These are phyloP conservation scores for Himalopsyche phryganea DNA, from an alignment of 1,140 invertebrate species.

Conservation along the genomic window DNA sequence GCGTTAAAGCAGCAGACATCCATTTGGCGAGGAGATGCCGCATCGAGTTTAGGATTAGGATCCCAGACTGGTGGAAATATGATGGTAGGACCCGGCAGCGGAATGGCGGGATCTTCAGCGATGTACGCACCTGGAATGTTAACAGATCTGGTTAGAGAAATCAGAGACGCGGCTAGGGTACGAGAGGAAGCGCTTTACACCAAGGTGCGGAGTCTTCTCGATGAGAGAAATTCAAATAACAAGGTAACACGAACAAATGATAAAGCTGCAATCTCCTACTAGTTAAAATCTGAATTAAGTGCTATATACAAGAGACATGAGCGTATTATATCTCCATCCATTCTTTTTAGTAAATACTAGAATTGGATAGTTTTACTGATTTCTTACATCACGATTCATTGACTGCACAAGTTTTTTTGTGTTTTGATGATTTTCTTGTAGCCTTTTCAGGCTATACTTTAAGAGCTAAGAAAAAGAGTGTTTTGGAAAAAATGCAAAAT, in stretches of 20 bases:
- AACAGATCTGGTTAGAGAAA: conserved; percentile 69
- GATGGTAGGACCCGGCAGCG: background rate
- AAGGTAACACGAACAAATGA: too few relatives aligned
- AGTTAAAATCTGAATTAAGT: too few relatives aligned
- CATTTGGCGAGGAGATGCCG: conserved; percentile 24
- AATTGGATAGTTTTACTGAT: too few relatives aligned
- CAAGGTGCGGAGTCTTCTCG: conserved; percentile 43
- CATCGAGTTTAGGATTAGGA: background rate
- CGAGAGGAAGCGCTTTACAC: conserved; percentile 64
- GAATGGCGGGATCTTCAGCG: conserved; percentile 35
- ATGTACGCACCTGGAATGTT: conserved; percentile 72
- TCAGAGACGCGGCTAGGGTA: conserved; percentile 67
- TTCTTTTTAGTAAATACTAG: background rate
- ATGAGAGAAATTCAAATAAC: conserved; percentile 36
- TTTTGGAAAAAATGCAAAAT: too few relatives aligned
- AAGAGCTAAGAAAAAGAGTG: too few relatives aligned
- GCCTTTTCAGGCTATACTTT: too few relatives aligned
- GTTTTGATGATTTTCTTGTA: too few relatives aligned
- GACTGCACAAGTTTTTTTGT: too few relatives aligned
- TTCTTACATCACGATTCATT: too few relatives aligned
- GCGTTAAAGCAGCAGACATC: conserved; percentile 24
- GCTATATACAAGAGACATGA: too few relatives aligned
- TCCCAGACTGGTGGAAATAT: conserved; percentile 8
- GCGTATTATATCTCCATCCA: background rate
- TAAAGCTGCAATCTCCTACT: too few relatives aligned